Conservation (phyloP, 92 coral and sea anemone species). For the Galaxea fascicularis region DNA sequence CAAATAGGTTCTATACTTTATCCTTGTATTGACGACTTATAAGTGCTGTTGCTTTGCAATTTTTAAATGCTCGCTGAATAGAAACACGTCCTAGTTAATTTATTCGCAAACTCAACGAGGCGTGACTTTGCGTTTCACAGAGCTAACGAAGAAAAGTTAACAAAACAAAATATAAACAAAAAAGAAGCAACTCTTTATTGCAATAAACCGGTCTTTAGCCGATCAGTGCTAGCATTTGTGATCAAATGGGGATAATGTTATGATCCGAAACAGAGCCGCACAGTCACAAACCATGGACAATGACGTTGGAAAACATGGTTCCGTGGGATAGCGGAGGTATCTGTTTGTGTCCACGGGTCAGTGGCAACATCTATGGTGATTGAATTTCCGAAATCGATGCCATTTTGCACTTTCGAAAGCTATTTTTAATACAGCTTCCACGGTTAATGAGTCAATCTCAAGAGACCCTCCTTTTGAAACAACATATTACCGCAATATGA, state of each 20-base stretch:
- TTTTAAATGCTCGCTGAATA: not conserved
- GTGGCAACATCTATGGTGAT: not conserved
- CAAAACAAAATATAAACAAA: not conserved
- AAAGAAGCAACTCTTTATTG: not conserved
- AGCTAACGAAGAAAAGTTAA: not conserved
- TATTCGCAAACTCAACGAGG: not conserved
- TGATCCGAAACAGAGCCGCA: not conserved
- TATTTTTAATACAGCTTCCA: too few species aligned
- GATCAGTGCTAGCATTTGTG: not conserved
- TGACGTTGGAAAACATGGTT: not conserved
- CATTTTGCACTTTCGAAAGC: too few species aligned
- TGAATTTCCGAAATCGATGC: too few species aligned
- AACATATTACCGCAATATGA: not conserved
- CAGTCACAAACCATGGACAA: too few species aligned
- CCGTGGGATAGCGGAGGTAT: not conserved
- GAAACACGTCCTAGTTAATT: not conserved
- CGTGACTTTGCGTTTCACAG: not conserved
- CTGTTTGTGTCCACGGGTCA: conserved; percentile 26
- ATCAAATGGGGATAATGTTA: not conserved
- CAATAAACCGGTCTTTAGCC: not conserved
- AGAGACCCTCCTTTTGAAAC: not conserved
- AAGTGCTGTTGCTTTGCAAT: too few species aligned
- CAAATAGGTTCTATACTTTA: too few species aligned
- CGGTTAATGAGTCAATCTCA: too few species aligned
- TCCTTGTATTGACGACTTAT: too few species aligned